A percentile compares a stretch with the other conserved stretches of the same genome.
Conservation (phyloP, 2,113 vertebrate species). For the Emberiza fucata region DNA sequence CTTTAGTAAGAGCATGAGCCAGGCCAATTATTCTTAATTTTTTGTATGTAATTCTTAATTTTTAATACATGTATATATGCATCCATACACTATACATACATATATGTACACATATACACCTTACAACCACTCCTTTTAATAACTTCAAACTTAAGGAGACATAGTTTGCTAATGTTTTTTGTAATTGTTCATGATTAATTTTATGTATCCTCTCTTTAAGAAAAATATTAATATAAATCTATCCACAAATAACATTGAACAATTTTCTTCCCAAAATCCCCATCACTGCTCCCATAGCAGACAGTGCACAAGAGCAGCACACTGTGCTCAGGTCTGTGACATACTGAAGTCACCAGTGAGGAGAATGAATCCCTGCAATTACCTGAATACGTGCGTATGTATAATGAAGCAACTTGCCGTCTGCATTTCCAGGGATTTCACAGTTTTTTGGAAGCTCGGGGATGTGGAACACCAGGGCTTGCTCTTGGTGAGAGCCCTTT, state of each 20-base stretch:
- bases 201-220: not conserved
- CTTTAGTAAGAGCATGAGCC: not conserved
- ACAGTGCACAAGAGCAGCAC: not conserved
- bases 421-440: not conserved
- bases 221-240: not conserved
- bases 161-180: not conserved
- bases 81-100: not conserved
- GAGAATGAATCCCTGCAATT: not conserved
- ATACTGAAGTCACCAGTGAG: not conserved
- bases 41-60: not conserved
- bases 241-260: not conserved
- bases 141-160: not conserved
- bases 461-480: not conserved
- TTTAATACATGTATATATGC: not conserved
- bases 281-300: not conserved
- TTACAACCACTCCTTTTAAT: not conserved
- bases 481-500: not conserved
- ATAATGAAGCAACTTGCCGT: not conserved
- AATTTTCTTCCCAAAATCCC: not conserved
- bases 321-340: fast-evolving
- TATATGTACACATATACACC: not conserved
- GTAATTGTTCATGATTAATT: not conserved
- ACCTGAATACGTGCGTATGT: fast-evolving
- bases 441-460: not conserved
- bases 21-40: not conserved